Evolutionary conservation across 1,140 invertebrate species (phyloP), one percentile per base, ranked within the genome.

Genomic region (Phortica variegata): DNA sequence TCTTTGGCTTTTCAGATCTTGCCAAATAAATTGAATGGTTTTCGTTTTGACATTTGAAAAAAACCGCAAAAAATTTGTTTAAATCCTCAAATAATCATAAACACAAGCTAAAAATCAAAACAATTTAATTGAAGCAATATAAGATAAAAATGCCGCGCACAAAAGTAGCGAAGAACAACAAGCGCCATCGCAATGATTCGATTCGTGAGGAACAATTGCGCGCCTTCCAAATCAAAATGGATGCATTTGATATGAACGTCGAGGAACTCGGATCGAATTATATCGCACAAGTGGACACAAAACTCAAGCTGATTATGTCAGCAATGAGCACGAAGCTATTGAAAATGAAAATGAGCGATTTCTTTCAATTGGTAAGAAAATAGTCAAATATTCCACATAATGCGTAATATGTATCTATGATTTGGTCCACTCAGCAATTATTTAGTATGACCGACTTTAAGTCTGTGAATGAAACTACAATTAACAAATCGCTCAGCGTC

Each of bases 91-190:
- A 26, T 6, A 26, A 26, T 26, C 5, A 26, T 26, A 5, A 26
- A 26, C 23, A 26, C 5, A 26, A 26, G 23, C 10, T 26, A 26
- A 26, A 26, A 26, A 26, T 26, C 10, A 6, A 26, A 26, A 6
- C 23, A 26, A 26, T 26, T 26, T 26, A 26, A 26, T 26, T n/a
- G n/a, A n/a, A n/a, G n/a, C n/a, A n/a, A n/a, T n/a, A n/a, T n/a
- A n/a, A n/a, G n/a, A n/a, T n/a, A n/a, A 65, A 53, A 38, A 75
- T 75, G 72, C 72, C 72, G 36, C 68, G 72, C 23, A 75, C 72
- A 13, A 75, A 75, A 48, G 52, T 75, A 49, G 46, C 72, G 43
- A 74, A 74, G 43, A 75, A 62, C 39, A 54, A 65, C 3, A 75
- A 75, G 26, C 54, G 72, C 3, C 73, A 75, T 41, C 71, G 72